These are phyloP conservation scores for Sebastolobus altivelis DNA, from an alignment of 2,797 vertebrate species.

Conservation along the genomic window DNA sequence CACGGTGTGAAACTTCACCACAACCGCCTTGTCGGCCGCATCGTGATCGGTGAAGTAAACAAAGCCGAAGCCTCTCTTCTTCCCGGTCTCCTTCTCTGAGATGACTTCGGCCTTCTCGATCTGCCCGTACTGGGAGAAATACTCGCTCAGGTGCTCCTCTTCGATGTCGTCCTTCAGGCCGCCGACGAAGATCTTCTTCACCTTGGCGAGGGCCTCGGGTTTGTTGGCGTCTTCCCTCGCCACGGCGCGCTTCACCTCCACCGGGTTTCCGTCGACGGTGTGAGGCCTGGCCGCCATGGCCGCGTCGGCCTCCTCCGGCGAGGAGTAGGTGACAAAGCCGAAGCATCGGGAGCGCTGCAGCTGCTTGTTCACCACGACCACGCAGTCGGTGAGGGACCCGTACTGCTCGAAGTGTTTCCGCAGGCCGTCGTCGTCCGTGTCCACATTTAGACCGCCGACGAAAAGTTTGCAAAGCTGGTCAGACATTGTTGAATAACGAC, in stretches of 20 bases:
- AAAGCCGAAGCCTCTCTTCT: slow-evolving; percentile 97
- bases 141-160: slow-evolving; percentile 89
- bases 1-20: slow-evolving; percentile 95
- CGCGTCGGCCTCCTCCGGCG: slow-evolving; percentile 94
- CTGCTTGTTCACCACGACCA: slow-evolving; percentile 97
- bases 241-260: slow-evolving; percentile 97
- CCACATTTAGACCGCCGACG: slow-evolving; percentile 96
- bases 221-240: slow-evolving; percentile 96
- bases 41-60: slow-evolving; percentile 97
- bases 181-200: slow-evolving; percentile 97
- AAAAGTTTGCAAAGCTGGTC: slow-evolving; percentile 97
- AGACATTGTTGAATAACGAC: slow-evolving; percentile 78
- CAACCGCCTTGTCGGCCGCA: slow-evolving; percentile 95
- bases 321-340: slow-evolving; percentile 97
- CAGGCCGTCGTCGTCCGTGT: slow-evolving; percentile 95
- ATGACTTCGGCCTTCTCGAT: slow-evolving; percentile 98
- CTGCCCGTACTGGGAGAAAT: slow-evolving; percentile 93
- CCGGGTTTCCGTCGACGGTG: slow-evolving; percentile 93
- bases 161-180: slow-evolving; percentile 94
- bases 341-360: slow-evolving; percentile 97
- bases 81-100: slow-evolving; percentile 95
- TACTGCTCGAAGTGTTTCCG: slow-evolving; percentile 96
- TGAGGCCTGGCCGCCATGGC: slow-evolving; percentile 97
- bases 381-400: slow-evolving; percentile 95
- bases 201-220: slow-evolving; percentile 95